Conservation (phyloP, 2,797 vertebrate species). For the Mormyrops attenuatus region DNA sequence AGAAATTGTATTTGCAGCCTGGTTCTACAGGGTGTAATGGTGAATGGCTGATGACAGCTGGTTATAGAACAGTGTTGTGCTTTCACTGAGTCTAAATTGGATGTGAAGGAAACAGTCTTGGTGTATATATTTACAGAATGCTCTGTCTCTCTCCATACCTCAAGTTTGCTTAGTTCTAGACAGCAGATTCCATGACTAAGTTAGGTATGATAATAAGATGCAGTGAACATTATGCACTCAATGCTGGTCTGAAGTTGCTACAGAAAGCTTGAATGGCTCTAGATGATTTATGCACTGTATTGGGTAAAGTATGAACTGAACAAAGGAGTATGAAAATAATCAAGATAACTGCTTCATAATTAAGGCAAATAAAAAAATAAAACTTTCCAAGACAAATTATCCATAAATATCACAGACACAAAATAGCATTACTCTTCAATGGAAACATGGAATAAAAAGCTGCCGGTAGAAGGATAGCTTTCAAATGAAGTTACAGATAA, state of each 20-base stretch:
- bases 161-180: neutral
- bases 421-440: neutral
- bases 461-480: neutral
- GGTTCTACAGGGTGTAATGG: neutral
- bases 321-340: neutral
- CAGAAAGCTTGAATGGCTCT: neutral
- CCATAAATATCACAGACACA: neutral
- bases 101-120: neutral
- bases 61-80: neutral
- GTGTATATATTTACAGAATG: neutral
- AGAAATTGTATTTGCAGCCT: neutral
- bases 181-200: neutral
- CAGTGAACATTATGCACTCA: neutral
- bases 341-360: neutral
- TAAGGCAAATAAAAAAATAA: neutral
- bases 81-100: neutral
- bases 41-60: neutral
- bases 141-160: neutral
- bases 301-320: neutral
- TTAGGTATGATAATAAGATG: neutral
- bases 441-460: neutral
- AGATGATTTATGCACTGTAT: neutral
- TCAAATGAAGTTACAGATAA: neutral
- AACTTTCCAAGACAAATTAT: neutral
- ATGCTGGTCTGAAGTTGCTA: neutral